phyloP scores from a whole-genome alignment of 2,888 invertebrate species.

The Tipula lateralis region DNA sequence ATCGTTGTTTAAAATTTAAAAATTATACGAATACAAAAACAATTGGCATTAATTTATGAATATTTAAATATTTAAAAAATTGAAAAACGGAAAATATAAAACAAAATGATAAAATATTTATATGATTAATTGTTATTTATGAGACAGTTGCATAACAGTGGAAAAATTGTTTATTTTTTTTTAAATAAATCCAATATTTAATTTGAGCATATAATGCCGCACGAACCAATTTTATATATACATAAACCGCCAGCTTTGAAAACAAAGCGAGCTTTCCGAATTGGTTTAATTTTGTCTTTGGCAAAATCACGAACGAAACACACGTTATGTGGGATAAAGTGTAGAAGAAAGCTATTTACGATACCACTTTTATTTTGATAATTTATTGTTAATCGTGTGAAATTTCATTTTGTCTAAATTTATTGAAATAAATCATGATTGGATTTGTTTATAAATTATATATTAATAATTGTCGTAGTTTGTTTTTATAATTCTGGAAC shows the following conservation, averaged over 20 bases:
- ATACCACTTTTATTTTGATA: neutral
- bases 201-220: neutral
- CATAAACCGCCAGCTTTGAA: too few species aligned
- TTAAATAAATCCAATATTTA: neutral
- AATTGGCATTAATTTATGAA: slow-evolving; percentile 5
- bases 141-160: slow-evolving; percentile 2
- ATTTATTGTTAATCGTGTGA: neutral
- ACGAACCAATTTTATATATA: too few species aligned
- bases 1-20: neutral
- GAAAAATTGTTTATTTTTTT: neutral
- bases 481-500: too few species aligned
- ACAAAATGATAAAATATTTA: neutral
- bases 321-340: neutral
- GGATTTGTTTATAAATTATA: too few species aligned
- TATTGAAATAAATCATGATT: too few species aligned
- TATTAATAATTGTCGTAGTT: too few species aligned
- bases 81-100: neutral
- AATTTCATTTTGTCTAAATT: neutral
- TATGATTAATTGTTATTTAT: neutral
- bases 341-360: neutral
- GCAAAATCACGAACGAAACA: neutral
- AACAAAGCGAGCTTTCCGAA: too few species aligned
- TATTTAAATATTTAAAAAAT: neutral
- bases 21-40: neutral
- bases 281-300: neutral